phyloP scores from a whole-genome alignment of 2,888 invertebrate species.

The Morpho achilles region DNA sequence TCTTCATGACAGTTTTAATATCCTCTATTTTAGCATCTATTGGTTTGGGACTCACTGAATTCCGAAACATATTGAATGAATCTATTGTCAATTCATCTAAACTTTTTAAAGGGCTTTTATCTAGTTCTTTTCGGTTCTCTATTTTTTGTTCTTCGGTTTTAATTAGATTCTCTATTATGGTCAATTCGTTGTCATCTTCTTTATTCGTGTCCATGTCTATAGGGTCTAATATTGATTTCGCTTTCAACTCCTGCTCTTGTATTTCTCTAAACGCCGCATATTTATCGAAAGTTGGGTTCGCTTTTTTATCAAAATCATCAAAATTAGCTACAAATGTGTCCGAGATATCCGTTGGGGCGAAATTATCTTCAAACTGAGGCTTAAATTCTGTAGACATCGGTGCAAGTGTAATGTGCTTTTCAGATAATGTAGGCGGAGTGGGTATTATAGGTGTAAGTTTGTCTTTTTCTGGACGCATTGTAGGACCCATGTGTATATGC shows the following conservation, averaged over 20 bases:
- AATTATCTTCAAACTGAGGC: slow-evolving; percentile 83
- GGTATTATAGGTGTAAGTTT: slow-evolving; percentile 36
- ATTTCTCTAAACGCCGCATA: slow-evolving; percentile 94
- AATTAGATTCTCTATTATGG: slow-evolving; percentile 53
- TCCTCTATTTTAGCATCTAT: slow-evolving; percentile 71
- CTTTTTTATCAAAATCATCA: slow-evolving; percentile 79
- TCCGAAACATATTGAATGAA: slow-evolving; percentile 64
- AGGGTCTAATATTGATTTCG: slow-evolving; percentile 57
- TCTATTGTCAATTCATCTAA: slow-evolving; percentile 64
- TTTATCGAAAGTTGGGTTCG: slow-evolving; percentile 84
- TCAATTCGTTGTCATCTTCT: slow-evolving; percentile 60
- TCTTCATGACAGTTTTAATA: slow-evolving; percentile 70
- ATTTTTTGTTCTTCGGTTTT: slow-evolving; percentile 47
- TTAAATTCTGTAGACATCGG: slow-evolving; percentile 40
- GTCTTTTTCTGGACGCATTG: slow-evolving; percentile 44
- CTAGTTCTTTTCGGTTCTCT: slow-evolving; percentile 45
- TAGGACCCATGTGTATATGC: slow-evolving; percentile 63
- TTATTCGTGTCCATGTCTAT: slow-evolving; percentile 47
- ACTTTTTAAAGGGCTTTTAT: slow-evolving; percentile 60
- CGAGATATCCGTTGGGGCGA: slow-evolving; percentile 59
- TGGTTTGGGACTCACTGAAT: slow-evolving; percentile 69
- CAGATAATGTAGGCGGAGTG: slow-evolving; percentile 23
- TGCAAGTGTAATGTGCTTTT: slow-evolving; percentile 18
- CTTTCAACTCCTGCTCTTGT: slow-evolving; percentile 85
- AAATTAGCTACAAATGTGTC: slow-evolving; percentile 84